phyloP scores from a whole-genome alignment of 2,797 vertebrate genomes.

The Luscinia megarhynchos region DNA sequence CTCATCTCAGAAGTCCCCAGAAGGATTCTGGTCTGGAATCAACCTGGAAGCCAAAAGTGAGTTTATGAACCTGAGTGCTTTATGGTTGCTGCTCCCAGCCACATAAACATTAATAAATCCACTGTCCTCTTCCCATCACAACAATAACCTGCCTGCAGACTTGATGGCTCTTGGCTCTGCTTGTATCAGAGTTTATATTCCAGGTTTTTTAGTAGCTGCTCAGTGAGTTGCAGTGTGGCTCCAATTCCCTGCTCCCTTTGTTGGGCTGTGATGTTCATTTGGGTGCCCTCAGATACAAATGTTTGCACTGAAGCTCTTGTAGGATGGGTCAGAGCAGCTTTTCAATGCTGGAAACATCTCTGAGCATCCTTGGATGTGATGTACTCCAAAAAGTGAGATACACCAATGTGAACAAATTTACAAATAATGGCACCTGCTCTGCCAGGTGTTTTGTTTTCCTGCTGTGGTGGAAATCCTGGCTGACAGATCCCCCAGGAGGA shows the following conservation, averaged over 20 bases:
- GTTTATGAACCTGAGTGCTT: background rate
- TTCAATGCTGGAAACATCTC: background rate
- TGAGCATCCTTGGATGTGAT: rapidly evolving
- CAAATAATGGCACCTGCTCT: background rate
- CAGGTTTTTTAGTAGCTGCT: background rate
- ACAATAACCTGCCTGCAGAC: constrained; percentile 7
- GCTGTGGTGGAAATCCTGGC: constrained; percentile 7
- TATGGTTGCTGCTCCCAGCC: background rate
- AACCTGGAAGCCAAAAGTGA: background rate
- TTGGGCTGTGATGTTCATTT: background rate
- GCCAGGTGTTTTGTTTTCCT: background rate
- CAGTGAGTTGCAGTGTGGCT: background rate
- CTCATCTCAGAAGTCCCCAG: background rate
- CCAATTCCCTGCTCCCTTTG: background rate
- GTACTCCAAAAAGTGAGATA: background rate
- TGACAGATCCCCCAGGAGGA: background rate
- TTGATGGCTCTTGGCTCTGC: background rate
- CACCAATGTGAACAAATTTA: background rate
- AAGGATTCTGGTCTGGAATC: background rate
- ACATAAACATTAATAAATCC: background rate
- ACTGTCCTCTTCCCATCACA: background rate
- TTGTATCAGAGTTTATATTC: background rate
- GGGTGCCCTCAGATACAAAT: background rate
- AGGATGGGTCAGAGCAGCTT: background rate
- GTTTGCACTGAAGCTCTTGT: background rate